Evolutionary conservation across 1,140 invertebrate genomes (phyloP), one percentile per base, ranked within the genome.

Genomic region (Pseudomyrmex dendroicus): DNA sequence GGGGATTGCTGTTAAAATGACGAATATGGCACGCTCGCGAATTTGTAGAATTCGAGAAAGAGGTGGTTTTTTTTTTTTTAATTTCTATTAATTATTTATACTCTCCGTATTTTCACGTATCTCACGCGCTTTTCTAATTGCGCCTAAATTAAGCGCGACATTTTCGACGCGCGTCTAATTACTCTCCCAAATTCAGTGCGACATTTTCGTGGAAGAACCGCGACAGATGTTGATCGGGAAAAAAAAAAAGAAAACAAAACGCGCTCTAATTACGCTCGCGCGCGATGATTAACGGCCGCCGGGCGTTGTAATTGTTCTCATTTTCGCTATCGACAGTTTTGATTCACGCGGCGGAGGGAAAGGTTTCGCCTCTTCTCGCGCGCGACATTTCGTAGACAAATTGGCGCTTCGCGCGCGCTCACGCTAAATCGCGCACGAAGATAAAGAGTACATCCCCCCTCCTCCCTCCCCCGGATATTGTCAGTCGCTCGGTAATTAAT

Each of bases 401-500:
- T 82, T 73, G 67, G 50, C 15, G 70, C 57, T 54, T 46, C 35
- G 35, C 35, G 7, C 78, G 78, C 25, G 46, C 20, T 22, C 48
- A 70, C 17, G 20, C 57, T 77, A 83, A 80, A 80, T 77, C 82
- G 64, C 63, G 63, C 17, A 44, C 44, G 57, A 78, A 78, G 74
- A 80, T 68, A 82, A 82, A 80, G 66, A 63, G 54, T 64, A 50
- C 35, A 35, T 0, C 5, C 35, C 5, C 5, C 35, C 5, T 20
- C 46, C 25, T 20, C 20, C 20, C 5, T 0, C 35, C 35, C 35
- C 46, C 25, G 62, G 77, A 48, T 25, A 68, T 35, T 76, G 52
- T 64, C 82, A 77, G 57, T 70, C 64, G 54, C 64, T 44, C 52
- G 67, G 68, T 68, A 73, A 86, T 86, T 86, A 84, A 86, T 86